Evolutionary conservation across 1,140 invertebrate species (phyloP).

Genomic region (Listronotus oregonensis): DNA sequence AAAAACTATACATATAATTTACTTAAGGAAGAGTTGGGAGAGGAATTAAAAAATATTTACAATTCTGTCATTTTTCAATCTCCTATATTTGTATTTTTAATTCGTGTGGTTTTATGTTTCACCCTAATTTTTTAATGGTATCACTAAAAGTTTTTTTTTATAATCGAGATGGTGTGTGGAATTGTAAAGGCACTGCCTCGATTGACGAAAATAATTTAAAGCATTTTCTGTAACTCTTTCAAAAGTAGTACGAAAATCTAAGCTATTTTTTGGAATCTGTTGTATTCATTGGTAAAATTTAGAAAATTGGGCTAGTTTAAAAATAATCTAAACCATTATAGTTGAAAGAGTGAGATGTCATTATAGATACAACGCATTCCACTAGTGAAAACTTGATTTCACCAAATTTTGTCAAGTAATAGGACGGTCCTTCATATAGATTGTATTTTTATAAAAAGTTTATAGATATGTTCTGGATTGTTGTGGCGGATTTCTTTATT

Average conservation of each 20-base stretch:
- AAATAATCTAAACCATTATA: neutral
- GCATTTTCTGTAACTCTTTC: neutral
- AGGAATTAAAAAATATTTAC: no score
- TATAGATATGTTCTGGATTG: neutral
- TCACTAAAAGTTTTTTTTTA: no score
- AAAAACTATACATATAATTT: no score
- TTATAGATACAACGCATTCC: slow-evolving; percentile 4
- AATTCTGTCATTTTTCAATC: no score
- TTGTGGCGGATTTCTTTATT: no score
- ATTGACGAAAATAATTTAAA: slow-evolving; percentile 5
- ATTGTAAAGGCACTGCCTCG: no score
- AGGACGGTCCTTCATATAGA: slow-evolving; percentile 15
- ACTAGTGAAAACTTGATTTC: neutral
- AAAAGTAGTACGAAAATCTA: neutral
- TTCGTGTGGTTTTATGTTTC: no score
- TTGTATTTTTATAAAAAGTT: slow-evolving; percentile 31
- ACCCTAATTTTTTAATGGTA: no score
- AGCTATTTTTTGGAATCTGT: neutral
- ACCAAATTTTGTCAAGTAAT: slow-evolving; percentile 16
- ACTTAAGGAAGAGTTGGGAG: no score
- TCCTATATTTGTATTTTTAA: no score
- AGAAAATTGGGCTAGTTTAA: slow-evolving; percentile 3
- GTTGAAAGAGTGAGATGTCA: slow-evolving; percentile 2
- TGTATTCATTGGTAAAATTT: slow-evolving; percentile 11
- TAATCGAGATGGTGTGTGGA: no score